Evolutionary conservation across 1,140 invertebrate species (phyloP).

Genomic region (Nautilus pompilius): DNA sequence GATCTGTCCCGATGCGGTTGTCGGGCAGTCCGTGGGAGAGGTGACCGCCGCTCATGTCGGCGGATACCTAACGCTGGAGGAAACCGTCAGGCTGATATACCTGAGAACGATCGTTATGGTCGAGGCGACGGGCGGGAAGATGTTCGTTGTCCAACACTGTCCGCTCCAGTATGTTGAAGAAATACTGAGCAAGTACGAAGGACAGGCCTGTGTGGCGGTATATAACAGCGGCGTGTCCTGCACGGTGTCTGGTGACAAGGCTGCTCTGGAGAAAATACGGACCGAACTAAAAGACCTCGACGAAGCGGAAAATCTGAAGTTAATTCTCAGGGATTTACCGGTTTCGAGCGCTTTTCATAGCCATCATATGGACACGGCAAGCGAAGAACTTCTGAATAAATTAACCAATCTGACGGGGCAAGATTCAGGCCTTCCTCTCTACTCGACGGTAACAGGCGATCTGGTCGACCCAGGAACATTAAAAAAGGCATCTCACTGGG

Average conservation of each 20-base stretch:
- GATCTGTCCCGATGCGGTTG: constrained; percentile 2
- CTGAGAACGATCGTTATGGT: constrained; percentile 6
- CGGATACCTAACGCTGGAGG: constrained; percentile 8
- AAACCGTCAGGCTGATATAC: constrained; percentile 21
- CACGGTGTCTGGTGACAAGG: constrained; percentile 15
- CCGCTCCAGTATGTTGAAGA: constrained; percentile 5
- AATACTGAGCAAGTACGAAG: not conserved
- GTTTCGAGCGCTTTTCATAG: constrained; percentile 33
- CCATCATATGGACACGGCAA: constrained; percentile 19
- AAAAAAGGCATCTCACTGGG: constrained; percentile 21
- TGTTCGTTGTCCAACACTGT: constrained; percentile 17
- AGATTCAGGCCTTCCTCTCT: constrained; percentile 14
- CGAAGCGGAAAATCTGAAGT: not conserved
- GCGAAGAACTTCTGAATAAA: constrained; percentile 7
- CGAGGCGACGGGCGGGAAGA: constrained; percentile 10
- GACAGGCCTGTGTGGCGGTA: constrained; percentile 9
- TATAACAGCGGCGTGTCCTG: constrained; percentile 15
- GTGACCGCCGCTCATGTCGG: constrained; percentile 22
- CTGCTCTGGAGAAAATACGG: constrained; percentile 5
- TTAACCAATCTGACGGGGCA: not conserved
- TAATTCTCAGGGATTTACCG: constrained; percentile 8
- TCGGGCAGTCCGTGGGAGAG: constrained; percentile 25
- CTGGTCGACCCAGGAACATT: not conserved
- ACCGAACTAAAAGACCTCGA: not conserved
- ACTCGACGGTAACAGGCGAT: constrained; percentile 29